Base-by-base conservation (phyloP, 2,888 invertebrate genomes). In the Platycheirus albimanus region DNA sequence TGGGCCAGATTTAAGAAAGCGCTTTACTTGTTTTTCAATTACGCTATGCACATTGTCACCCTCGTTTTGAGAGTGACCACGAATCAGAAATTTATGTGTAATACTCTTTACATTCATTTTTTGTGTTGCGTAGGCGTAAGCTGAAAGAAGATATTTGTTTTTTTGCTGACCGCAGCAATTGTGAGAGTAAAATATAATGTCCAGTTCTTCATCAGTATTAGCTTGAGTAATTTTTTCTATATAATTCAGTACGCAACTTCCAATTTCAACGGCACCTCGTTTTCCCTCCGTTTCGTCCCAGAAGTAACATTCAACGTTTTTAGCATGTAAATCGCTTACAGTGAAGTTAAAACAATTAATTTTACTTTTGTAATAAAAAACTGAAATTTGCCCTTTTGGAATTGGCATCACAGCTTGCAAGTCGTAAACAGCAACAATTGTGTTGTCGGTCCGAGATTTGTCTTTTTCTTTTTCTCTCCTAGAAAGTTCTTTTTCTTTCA, bases 1-100 rank as follows among this genome's bases (percentile, higher is more conserved):
- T 43, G 41, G 41, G n/a, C 49, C 49, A 49, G 49, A 49, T 49
- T 49, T 49, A 49, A 49, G 28, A 11, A 49, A 49, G 49, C 49
- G 28, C n/a, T n/a, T n/a, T n/a, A n/a, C n/a, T n/a, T n/a, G n/a
- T n/a, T n/a, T n/a, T n/a, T n/a, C n/a, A n/a, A 13, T 13, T 47
- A 33, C 33, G 10, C 33, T 33, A 33, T 33, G 33, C 8, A 33
- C 33, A 33, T 33, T 33, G 10, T 33, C 33, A 33, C 33, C 33
- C 10, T 33, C 33, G 10, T 33, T 33, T 33, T 33, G 33, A 33
- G 33, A 33, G 33, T 33, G 33, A 6, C 33, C 33, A 6, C 33
- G 33, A 33, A 33, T 33, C 6, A 33, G 33, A 10, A 33, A 33
- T 33, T 33, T 33, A 10, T 33, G 33, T 3, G 33, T 33, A 33